Percentiles rank a stretch among this genome's conserved stretches.
Conservation (phyloP, 2,113 vertebrate species). For the Lucifuga dentata region DNA sequence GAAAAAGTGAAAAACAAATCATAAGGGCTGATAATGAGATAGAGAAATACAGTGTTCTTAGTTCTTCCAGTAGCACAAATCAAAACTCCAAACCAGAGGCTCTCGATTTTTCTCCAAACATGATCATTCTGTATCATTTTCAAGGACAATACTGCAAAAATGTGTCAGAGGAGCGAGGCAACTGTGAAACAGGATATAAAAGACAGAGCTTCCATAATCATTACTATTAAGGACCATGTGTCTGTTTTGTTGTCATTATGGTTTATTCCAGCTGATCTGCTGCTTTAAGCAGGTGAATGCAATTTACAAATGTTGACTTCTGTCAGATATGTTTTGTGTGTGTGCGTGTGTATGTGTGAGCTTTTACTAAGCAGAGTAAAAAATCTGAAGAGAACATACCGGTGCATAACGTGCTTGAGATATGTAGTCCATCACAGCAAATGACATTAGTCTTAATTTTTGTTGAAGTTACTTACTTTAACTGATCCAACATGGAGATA, state of each 20-base stretch:
- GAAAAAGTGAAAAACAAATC: conserved; percentile 42
- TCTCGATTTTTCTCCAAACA: conserved; percentile 69
- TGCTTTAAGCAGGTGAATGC: conserved; percentile 58
- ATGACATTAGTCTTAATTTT: too few relatives aligned
- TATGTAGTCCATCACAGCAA: too few relatives aligned
- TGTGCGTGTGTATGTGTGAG: conserved; percentile 7
- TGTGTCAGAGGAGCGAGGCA: conserved; percentile 60
- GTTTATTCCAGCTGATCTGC: conserved; percentile 52
- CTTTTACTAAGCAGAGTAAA: conserved; percentile 12
- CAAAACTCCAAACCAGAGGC: conserved; percentile 75
- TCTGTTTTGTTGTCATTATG: conserved; percentile 54
- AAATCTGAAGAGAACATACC: neutral
- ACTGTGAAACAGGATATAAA: conserved; percentile 61
- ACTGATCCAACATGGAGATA: too few relatives aligned
- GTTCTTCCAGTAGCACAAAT: conserved; percentile 68
- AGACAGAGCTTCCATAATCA: conserved; percentile 53
- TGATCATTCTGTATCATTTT: conserved; percentile 74
- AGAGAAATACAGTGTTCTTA: conserved; percentile 64
- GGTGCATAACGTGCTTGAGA: neutral
- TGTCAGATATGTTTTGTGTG: conserved; percentile 55
- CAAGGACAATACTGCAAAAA: conserved; percentile 68
- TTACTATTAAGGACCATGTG: conserved; percentile 60
- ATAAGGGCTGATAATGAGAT: conserved; percentile 71
- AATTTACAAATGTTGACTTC: conserved; percentile 70
- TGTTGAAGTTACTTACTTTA: too few relatives aligned